Percentiles rank a stretch among this genome's conserved stretches.
phyloP scores from a whole-genome alignment of 2,113 vertebrate species.

The Seriola dumerili region DNA sequence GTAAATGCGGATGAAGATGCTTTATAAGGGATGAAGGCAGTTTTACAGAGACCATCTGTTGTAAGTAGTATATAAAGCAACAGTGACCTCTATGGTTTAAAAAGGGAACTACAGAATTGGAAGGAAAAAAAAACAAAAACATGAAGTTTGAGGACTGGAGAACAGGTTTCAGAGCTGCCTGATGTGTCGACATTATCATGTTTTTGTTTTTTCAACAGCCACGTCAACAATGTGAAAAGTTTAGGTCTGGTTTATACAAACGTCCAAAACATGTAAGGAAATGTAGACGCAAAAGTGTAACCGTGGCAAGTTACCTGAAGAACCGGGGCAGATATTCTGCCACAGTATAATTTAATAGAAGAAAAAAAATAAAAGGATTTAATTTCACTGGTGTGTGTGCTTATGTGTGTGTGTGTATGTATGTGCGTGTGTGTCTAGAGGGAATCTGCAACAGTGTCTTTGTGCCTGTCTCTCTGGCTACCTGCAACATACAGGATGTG shows the following conservation, averaged over 20 bases:
- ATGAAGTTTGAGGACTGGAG: neutral
- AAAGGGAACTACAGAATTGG: slow-evolving; percentile 70
- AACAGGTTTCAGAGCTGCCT: neutral
- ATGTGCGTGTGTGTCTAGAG: slow-evolving; percentile 5
- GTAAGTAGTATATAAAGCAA: slow-evolving; percentile 82
- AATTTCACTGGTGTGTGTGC: neutral
- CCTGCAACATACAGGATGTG: slow-evolving; percentile 42
- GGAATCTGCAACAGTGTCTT: slow-evolving; percentile 12
- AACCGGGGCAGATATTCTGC: neutral
- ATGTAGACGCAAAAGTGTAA: too few species aligned
- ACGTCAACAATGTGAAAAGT: neutral
- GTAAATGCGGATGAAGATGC: neutral
- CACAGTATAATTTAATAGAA: neutral
- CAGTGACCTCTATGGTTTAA: slow-evolving; percentile 86
- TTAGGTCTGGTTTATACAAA: too few species aligned
- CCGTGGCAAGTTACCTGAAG: neutral
- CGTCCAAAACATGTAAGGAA: neutral
- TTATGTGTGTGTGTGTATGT: slow-evolving; percentile 3
- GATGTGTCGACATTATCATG: neutral
- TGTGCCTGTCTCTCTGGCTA: slow-evolving; percentile 10
- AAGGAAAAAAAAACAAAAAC: neutral
- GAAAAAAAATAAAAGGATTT: too few species aligned
- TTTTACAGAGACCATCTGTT: slow-evolving; percentile 5
- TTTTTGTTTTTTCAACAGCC: neutral
- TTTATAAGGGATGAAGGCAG: slow-evolving; percentile 1